Evolutionary conservation across 2,797 vertebrate species (phyloP).

Genomic region (Tenualosa thibaudeaui): DNA sequence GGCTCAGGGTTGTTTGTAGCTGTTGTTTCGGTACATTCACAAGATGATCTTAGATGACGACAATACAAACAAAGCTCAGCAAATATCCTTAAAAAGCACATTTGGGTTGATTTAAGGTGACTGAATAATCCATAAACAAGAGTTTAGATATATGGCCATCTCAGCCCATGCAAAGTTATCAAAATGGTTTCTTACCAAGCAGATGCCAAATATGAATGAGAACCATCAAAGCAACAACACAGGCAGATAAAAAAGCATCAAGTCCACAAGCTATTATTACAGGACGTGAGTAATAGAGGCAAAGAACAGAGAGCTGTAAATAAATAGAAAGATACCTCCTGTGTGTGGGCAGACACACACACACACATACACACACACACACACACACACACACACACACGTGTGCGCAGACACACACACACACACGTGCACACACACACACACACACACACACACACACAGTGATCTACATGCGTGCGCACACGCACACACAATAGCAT

Average conservation of each 20-base stretch:
- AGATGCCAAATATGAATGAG: not conserved
- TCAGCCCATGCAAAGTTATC: not conserved
- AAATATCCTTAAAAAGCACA: not conserved
- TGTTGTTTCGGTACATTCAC: no score
- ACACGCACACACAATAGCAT: not conserved
- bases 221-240: not conserved
- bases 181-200: not conserved
- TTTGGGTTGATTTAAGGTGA: not conserved
- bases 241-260: not conserved
- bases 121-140: not conserved
- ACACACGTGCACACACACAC: conserved; percentile 33
- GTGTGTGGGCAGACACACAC: conserved; percentile 7
- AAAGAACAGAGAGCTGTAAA: not conserved
- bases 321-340: not conserved
- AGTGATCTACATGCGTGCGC: conserved; percentile 42
- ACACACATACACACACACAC: conserved; percentile 41
- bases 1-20: no score
- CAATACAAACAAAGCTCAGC: not conserved
- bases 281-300: not conserved
- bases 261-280: not conserved
- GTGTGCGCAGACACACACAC: not conserved
- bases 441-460: conserved; percentile 30
- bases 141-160: not conserved
- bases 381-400: not conserved
- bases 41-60: not conserved